Conservation (phyloP, 2,888 invertebrate species). For the Xestia sexstrigata region DNA sequence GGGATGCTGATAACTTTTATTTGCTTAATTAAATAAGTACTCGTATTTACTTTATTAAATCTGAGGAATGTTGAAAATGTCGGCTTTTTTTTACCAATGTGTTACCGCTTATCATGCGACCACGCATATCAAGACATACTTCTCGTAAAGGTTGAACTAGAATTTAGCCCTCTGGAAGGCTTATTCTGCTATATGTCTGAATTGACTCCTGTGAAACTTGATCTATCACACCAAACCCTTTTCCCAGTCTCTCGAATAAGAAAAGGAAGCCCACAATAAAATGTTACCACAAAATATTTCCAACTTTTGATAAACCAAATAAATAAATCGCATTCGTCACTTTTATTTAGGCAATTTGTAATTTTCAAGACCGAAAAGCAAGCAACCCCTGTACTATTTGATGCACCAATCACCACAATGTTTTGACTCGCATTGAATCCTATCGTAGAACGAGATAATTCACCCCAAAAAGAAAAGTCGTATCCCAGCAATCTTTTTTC, state of each 20-base stretch:
- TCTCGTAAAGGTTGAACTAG: background rate
- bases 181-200: background rate
- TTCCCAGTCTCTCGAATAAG: background rate
- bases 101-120: background rate
- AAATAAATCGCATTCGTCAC: background rate
- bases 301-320: background rate
- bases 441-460: background rate
- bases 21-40: constrained; percentile 11
- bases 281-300: background rate
- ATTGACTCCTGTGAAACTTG: background rate
- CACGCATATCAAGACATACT: background rate
- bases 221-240: background rate
- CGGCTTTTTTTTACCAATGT: background rate
- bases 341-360: too few species aligned
- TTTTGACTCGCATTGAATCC: background rate
- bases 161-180: too few species aligned
- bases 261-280: background rate
- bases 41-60: constrained; percentile 20
- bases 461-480: background rate
- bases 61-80: constrained; percentile 10
- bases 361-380: too few species aligned
- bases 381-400: background rate
- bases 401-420: background rate
- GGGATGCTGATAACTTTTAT: constrained; percentile 20
- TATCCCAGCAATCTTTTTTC: background rate